Percentiles rank a stretch among this genome's conserved stretches.
Conservation (phyloP, 1,140 invertebrate genomes). For the Onthophagus taurus region DNA sequence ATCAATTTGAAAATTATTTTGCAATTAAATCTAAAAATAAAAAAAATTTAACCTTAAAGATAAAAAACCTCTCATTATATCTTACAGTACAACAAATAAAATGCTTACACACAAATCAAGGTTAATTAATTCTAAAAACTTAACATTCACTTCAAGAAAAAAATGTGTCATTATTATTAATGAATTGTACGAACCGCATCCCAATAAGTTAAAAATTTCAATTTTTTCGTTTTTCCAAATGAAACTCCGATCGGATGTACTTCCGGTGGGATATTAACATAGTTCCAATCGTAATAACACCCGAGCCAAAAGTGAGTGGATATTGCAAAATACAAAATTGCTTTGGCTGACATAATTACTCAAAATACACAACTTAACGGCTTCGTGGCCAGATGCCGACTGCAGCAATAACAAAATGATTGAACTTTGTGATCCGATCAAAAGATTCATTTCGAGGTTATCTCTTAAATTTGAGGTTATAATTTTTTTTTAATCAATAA, state of each 20-base stretch:
- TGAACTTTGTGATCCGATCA: too few species aligned
- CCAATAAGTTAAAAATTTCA: constrained; percentile 81
- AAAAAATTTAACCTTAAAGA: not conserved
- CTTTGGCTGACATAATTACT: constrained; percentile 27
- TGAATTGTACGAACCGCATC: constrained; percentile 60
- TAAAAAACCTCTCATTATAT: not conserved
- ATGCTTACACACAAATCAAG: not conserved
- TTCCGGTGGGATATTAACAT: constrained; percentile 51
- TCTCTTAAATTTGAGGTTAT: too few species aligned
- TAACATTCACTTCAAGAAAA: not conserved
- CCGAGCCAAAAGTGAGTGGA: constrained; percentile 59
- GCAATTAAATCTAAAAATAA: not conserved
- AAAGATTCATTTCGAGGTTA: too few species aligned
- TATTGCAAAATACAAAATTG: constrained; percentile 53
- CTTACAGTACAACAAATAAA: not conserved
- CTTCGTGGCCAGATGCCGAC: too few species aligned
- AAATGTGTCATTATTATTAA: constrained; percentile 1
- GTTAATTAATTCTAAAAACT: constrained; percentile 1
- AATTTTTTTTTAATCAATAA: too few species aligned
- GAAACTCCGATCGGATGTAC: constrained; percentile 24
- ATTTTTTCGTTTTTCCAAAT: constrained; percentile 55
- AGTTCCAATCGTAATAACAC: constrained; percentile 63
- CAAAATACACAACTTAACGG: too few species aligned
- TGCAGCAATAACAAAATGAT: too few species aligned
- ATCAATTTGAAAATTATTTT: too few species aligned